phyloP scores from a whole-genome alignment of 1,140 invertebrate species.

The Cardiocondyla obscurior region DNA sequence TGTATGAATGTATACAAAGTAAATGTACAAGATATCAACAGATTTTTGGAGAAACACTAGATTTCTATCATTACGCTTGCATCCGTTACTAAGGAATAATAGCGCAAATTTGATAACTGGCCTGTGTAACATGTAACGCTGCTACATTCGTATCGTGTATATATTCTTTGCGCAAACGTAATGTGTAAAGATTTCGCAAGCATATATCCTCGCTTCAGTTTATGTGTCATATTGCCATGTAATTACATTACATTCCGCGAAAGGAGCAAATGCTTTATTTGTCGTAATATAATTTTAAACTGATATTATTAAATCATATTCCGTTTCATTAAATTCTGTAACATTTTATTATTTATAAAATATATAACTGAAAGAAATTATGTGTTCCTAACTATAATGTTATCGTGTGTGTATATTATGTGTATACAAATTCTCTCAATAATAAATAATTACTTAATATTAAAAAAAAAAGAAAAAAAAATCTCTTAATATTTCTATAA shows the following conservation, averaged over 20 bases:
- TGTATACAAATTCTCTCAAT: slow-evolving; percentile 69
- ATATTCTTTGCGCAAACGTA: slow-evolving; percentile 7
- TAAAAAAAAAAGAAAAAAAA: too few species aligned
- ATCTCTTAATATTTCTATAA: background rate
- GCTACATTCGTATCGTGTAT: slow-evolving; percentile 26
- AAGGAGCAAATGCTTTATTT: slow-evolving; percentile 9
- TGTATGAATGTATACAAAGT: slow-evolving; percentile 48
- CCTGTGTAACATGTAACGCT: slow-evolving; percentile 32
- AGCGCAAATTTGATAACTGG: slow-evolving; percentile 17
- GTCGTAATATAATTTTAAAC: slow-evolving; percentile 53
- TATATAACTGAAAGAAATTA: slow-evolving; percentile 54
- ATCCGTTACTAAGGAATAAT: slow-evolving; percentile 4
- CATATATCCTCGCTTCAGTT: background rate
- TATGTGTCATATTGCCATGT: slow-evolving; percentile 2
- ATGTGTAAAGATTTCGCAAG: background rate
- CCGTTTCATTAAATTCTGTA: slow-evolving; percentile 30
- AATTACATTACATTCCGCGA: slow-evolving; percentile 3
- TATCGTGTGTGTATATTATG: slow-evolving; percentile 72
- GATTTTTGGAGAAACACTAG: background rate
- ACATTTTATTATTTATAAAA: slow-evolving; percentile 62
- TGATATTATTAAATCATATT: background rate
- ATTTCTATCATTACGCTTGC: slow-evolving; percentile 12
- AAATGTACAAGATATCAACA: slow-evolving; percentile 27
- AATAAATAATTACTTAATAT: slow-evolving; percentile 72
- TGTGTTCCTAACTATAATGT: slow-evolving; percentile 69